Evolutionary conservation across 2,888 invertebrate genomes (phyloP).

Genomic region (Aproaerema taeniolella): DNA sequence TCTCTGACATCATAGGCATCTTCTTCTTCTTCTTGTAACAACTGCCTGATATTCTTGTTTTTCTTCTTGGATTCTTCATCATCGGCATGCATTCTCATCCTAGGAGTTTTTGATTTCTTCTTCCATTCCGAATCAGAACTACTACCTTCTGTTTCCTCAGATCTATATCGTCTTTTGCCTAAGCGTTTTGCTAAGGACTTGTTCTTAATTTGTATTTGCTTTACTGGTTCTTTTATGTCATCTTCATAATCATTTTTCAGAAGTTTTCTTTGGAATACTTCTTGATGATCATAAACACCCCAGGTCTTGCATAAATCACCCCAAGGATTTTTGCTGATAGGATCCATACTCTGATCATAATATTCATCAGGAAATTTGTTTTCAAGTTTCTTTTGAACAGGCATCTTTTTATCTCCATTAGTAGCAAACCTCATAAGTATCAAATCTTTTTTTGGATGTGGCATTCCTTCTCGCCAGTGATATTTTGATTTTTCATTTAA

Average conservation of each 20-base stretch:
- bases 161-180: constrained; percentile 45
- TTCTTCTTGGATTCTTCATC: constrained; percentile 83
- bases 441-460: constrained; percentile 80
- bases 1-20: constrained; percentile 22
- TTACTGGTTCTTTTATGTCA: constrained; percentile 33
- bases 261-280: constrained; percentile 60
- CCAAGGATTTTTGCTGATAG: constrained; percentile 82
- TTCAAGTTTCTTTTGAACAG: constrained; percentile 60
- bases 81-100: constrained; percentile 94
- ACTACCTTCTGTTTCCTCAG: constrained; percentile 55
- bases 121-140: constrained; percentile 77
- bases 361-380: constrained; percentile 32
- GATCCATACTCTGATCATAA: constrained; percentile 41
- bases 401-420: constrained; percentile 82
- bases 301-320: constrained; percentile 83
- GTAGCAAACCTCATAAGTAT: constrained; percentile 87
- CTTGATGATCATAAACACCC: constrained; percentile 81
- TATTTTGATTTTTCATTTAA: constrained; percentile 78
- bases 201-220: constrained; percentile 48
- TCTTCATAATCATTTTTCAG: constrained; percentile 43
- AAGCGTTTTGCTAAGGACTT: constrained; percentile 58
- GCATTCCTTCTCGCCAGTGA: constrained; percentile 85
- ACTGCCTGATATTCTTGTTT: constrained; percentile 32
- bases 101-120: constrained; percentile 80
- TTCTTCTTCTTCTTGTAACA: constrained; percentile 11